A percentile compares a stretch with the other conserved stretches of the same genome.
Conservation (phyloP, 2,888 invertebrate species). For the Sarcophaga caerulescens region DNA sequence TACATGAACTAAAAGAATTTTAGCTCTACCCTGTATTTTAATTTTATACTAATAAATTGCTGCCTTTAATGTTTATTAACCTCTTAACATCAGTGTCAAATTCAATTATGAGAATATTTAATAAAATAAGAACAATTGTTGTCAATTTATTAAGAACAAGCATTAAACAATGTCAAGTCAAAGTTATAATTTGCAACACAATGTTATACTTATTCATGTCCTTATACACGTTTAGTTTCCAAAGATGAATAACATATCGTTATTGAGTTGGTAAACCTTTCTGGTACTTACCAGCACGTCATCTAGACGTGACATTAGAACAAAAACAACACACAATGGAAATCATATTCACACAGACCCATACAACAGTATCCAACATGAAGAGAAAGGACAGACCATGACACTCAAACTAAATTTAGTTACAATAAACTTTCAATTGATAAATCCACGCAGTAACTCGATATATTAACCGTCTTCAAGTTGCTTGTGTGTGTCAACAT, state of each 20-base stretch:
- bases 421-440: slow-evolving; percentile 65
- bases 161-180: slow-evolving; percentile 62
- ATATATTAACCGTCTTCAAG: slow-evolving; percentile 39
- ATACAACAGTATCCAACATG: not conserved
- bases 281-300: slow-evolving; percentile 52
- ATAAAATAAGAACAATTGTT: slow-evolving; percentile 42
- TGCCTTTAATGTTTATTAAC: slow-evolving; percentile 41
- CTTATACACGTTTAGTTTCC: slow-evolving; percentile 24
- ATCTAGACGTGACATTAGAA: slow-evolving; percentile 57
- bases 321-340: slow-evolving; percentile 2
- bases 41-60: slow-evolving; percentile 2
- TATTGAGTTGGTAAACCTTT: slow-evolving; percentile 41
- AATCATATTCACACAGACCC: not conserved
- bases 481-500: not conserved
- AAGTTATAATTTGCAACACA: slow-evolving; percentile 54
- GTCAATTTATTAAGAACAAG: slow-evolving; percentile 48
- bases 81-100: slow-evolving; percentile 24
- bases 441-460: slow-evolving; percentile 58
- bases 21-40: not conserved
- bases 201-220: not conserved
- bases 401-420: slow-evolving; percentile 66
- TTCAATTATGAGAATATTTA: slow-evolving; percentile 6
- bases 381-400: slow-evolving; percentile 39
- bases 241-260: slow-evolving; percentile 31
- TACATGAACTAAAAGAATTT: too few species aligned